A percentile compares a stretch with the other conserved stretches of the same genome.
These are phyloP conservation scores for Pyrgus malvae DNA, from an alignment of 2,888 invertebrate species.

Conservation along the genomic window DNA sequence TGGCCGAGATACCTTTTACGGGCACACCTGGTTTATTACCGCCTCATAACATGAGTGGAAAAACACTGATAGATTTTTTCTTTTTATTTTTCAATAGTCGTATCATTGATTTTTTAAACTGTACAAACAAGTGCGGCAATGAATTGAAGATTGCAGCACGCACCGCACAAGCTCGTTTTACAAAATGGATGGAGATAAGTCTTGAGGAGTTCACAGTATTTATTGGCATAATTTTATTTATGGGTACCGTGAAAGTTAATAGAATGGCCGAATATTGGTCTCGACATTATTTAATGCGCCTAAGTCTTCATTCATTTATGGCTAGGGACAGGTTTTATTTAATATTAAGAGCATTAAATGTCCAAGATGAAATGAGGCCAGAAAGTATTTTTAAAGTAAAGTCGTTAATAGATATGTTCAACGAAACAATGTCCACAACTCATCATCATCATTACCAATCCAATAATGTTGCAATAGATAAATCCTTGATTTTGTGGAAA, in stretches of 20 bases:
- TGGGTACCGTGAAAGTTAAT: conserved; percentile 30
- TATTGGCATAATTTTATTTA: conserved; percentile 27
- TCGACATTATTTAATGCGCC: conserved; percentile 26
- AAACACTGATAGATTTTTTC: conserved; percentile 34
- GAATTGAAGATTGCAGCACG: conserved; percentile 24
- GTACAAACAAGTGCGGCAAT: conserved; percentile 27
- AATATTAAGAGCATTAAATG: conserved; percentile 29
- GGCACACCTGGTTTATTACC: conserved; percentile 35
- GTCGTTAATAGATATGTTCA: conserved; percentile 27
- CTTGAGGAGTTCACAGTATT: conserved; percentile 29
- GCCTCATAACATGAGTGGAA: conserved; percentile 33
- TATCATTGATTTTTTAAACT: neutral
- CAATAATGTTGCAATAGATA: conserved; percentile 25
- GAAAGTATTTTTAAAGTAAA: conserved; percentile 8
- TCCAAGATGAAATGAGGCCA: conserved; percentile 8
- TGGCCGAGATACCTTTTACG: conserved; percentile 34
- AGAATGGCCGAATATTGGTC: conserved; percentile 33
- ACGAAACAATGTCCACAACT: conserved; percentile 39
- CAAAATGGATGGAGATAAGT: conserved; percentile 22
- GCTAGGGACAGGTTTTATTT: conserved; percentile 29
- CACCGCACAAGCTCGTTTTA: conserved; percentile 20
- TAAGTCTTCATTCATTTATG: conserved; percentile 14
- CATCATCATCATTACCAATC: conserved; percentile 33
- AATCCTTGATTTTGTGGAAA: conserved; percentile 9
- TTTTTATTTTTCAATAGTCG: conserved; percentile 28